Base-by-base conservation (phyloP, 2,888 invertebrate species). In the Drosophila histrio region DNA sequence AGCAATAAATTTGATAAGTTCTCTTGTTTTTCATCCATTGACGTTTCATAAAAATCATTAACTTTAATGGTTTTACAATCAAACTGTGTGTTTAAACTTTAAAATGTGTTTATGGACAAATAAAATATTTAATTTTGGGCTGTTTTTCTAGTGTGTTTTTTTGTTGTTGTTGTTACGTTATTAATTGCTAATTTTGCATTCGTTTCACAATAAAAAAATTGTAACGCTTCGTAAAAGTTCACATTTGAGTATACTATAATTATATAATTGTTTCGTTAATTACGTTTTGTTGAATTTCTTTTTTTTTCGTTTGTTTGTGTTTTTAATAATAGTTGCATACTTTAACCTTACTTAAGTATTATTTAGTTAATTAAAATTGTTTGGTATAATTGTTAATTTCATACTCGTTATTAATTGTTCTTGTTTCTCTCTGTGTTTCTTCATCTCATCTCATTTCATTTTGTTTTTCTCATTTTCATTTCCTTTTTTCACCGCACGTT, bases 401-500 rank as follows among this genome's bases (percentile, higher is more conserved):
- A 83, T 77, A 80, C 81, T 80, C 84, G 77, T 62, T 70, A 56
- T 57, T 75, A 75, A 75, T 75, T 75, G 78, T 75, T 75, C 49
- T 77, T 61, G 61, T 84, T 64, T 49, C 38, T 44, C 17, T 63
- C 38, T 8, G 44, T 41, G n/a, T 43, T 47, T 44, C 46, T 54
- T 61, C 57, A 15, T 39, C 46, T 66, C 53, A 34, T 53, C 66
- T 67, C 17, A 24, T 34, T 49, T 41, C 28, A n/a, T 38, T 30
- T 44, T 52, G 15, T 8, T 15, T 38, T 38, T 46, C 28, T 26
- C 54, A 24, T 53, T 59, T 41, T 68, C 47, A 69, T 78, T 64
- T 78, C 66, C 72, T 70, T 85, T 85, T 86, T 89, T 89, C 91
- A 90, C 91, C 91, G 91, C 91, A 91, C 91, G 91, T 91, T 90